phyloP scores from a whole-genome alignment of 2,888 invertebrate genomes.

The Stenodema calcarata region DNA sequence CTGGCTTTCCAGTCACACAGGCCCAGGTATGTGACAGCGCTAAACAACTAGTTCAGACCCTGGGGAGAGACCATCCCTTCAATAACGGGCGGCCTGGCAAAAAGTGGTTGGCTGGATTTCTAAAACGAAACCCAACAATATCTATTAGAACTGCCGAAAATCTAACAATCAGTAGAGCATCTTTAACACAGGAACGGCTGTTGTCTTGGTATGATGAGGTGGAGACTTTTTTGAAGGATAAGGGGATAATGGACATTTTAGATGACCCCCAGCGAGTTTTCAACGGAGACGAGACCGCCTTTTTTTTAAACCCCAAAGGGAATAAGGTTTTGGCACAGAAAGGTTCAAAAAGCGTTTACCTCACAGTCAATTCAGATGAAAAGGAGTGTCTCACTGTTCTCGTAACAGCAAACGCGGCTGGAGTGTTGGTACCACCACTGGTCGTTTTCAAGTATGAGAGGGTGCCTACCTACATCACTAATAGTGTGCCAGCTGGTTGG shows the following conservation, averaged over 20 bases:
- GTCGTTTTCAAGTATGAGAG: constrained; percentile 59
- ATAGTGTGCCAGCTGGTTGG: too few relatives aligned
- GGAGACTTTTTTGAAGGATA: not conserved
- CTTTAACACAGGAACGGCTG: not conserved
- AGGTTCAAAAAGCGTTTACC: not conserved
- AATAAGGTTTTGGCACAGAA: not conserved
- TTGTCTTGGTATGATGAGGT: too few relatives aligned
- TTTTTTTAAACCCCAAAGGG: not conserved
- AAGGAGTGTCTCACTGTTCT: constrained; percentile 58
- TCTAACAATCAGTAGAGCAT: not conserved
- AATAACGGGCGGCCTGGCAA: not conserved
- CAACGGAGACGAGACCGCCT: not conserved
- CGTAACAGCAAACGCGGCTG: constrained; percentile 58
- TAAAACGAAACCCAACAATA: not conserved
- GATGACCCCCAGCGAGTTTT: too few relatives aligned
- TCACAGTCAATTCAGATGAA: not conserved
- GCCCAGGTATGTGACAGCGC: constrained; percentile 53
- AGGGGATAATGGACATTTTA: not conserved
- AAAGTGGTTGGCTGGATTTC: too few relatives aligned
- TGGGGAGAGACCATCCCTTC: constrained; percentile 36
- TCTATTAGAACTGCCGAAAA: too few relatives aligned
- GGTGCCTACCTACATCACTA: too few relatives aligned
- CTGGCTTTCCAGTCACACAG: constrained; percentile 51
- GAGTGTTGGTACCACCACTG: constrained; percentile 52
- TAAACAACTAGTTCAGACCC: constrained; percentile 47